Conservation (phyloP, 2,888 invertebrate species). For the Drosophila subsilvestris region DNA sequence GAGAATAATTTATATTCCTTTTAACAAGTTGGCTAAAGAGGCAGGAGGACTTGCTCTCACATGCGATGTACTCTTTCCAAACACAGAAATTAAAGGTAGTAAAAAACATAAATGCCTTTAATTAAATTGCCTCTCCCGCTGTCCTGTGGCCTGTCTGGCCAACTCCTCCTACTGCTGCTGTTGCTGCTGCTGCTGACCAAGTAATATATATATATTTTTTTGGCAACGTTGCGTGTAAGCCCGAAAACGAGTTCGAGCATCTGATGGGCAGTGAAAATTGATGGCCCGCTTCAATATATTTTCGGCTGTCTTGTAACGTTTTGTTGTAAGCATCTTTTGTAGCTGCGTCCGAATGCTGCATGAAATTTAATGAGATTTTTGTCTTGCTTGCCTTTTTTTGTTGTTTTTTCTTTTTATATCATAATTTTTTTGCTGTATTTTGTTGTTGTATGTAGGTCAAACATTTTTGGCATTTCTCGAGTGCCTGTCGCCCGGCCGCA, state of each 20-base stretch:
- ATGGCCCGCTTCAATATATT: constrained; percentile 58
- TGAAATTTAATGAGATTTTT: constrained; percentile 73
- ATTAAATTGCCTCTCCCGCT: constrained; percentile 59
- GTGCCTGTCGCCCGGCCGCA: constrained; percentile 32
- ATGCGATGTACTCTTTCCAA: constrained; percentile 7
- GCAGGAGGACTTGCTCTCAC: not conserved
- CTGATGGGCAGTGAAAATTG: constrained; percentile 72
- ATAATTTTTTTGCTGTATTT: constrained; percentile 64
- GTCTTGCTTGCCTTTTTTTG: constrained; percentile 36
- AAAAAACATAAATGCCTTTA: constrained; percentile 67
- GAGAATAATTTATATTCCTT: constrained; percentile 1
- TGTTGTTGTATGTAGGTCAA: constrained; percentile 67
- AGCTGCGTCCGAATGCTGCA: constrained; percentile 47
- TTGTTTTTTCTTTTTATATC: constrained; percentile 53
- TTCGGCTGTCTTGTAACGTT: constrained; percentile 49
- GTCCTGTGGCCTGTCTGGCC: constrained; percentile 17
- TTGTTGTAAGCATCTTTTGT: constrained; percentile 30
- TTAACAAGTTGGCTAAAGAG: not conserved
- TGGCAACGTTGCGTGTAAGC: constrained; percentile 41
- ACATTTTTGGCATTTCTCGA: constrained; percentile 60
- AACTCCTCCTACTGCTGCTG: not conserved
- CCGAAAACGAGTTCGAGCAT: constrained; percentile 43
- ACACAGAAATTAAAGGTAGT: constrained; percentile 22
- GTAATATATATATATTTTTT: constrained; percentile 18
- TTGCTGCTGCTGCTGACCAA: constrained; percentile 14